Conservation (phyloP, 2,888 invertebrate species). For the Apodemia zela region DNA sequence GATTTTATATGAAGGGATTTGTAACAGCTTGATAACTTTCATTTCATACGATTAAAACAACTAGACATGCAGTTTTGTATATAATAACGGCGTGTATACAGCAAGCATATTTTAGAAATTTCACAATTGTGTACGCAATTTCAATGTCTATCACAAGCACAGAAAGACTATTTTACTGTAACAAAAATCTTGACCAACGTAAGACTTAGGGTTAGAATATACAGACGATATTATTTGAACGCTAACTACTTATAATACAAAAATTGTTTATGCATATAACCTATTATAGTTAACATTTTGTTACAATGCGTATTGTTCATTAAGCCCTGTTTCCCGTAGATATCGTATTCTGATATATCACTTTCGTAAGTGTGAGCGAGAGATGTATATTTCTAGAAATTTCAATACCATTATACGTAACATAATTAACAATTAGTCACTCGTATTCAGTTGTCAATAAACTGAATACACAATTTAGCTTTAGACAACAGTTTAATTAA, state of each 20-base stretch:
- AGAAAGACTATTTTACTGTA: conserved; percentile 1
- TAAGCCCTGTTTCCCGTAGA: neutral
- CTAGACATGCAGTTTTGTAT: neutral
- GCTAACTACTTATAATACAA: conserved; percentile 75
- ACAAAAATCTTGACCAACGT: conserved; percentile 19
- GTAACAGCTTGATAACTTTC: neutral
- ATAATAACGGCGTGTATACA: neutral
- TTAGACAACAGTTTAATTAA: too few relatives aligned
- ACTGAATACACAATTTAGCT: too few relatives aligned
- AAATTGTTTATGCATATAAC: conserved; percentile 66
- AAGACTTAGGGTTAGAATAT: conserved; percentile 29
- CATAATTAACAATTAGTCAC: too few relatives aligned
- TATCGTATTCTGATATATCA: neutral
- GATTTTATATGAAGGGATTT: neutral
- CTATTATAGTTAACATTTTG: conserved; percentile 45
- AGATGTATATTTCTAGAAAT: neutral
- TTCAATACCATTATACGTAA: too few relatives aligned
- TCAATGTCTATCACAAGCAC: conserved; percentile 5
- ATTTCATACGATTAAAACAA: neutral
- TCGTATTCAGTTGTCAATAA: too few relatives aligned
- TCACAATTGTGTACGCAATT: conserved; percentile 2
- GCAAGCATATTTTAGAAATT: neutral
- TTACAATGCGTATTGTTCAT: conserved; percentile 27
- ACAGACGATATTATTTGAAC: conserved; percentile 45
- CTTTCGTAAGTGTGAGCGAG: conserved; percentile 1